Evolutionary conservation across 2,888 invertebrate species (phyloP), one percentile per base, ranked within the genome.

Genomic region (Electrophaes corylata): DNA sequence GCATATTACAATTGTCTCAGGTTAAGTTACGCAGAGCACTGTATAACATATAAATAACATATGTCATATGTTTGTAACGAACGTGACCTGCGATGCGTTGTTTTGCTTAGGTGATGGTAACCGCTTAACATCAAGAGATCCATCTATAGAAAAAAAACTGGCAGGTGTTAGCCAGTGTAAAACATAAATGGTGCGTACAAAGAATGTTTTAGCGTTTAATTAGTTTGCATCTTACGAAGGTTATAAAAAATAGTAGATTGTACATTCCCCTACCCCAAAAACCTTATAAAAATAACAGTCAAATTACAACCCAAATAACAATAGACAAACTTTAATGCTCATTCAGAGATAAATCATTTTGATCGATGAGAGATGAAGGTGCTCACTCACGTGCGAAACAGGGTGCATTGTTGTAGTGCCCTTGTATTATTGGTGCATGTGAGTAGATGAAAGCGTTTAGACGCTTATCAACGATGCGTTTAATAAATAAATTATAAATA

Each of bases 331-430:
- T 62, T n/a, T 62, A 57, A 70, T 65, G 75, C 73, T 79, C 75
- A 78, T 81, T 77, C 69, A 65, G 78, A 71, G 75, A 83, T 83
- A 78, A 78, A 84, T 80, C 79, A 85, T 83, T 85, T 83, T 85
- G 84, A 88, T 86, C 78, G 77, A 79, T 76, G 77, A 71, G 75
- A 72, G 77, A 79, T 76, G 77, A 72, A 74, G 71, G 73, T 71
- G 79, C 60, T 70, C 67, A 72, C 66, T 84, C 86, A 83, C 79
- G 84, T 80, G 83, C 72, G 72, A 84, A 83, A 81, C 77, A 72
- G 79, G 73, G 74, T 84, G 81, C 81, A 84, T 81, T 84, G 84
- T 84, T 73, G 78, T 78, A 73, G 70, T 72, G 72, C 76, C 74
- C 74, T 74, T 71, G 57, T 61, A 49, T 57, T 39, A 43, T 23